Conservation (phyloP, 2,888 invertebrate species). For the Temnothorax rugatulus region DNA sequence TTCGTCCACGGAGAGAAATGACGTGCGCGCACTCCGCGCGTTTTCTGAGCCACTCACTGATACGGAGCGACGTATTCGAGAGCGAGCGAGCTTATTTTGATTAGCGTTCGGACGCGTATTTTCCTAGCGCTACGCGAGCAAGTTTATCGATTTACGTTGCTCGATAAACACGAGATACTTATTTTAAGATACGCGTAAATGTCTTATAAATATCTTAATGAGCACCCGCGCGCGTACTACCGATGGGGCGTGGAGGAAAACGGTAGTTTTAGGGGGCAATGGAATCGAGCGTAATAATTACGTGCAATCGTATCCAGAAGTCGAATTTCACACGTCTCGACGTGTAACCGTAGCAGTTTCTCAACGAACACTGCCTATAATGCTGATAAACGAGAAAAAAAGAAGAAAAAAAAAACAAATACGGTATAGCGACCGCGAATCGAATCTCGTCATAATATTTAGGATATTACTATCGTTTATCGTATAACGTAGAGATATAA, state of each 20-base stretch:
- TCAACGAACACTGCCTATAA: constrained; percentile 76
- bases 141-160: constrained; percentile 48
- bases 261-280: constrained; percentile 39
- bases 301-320: constrained; percentile 41
- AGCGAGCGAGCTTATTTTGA: constrained; percentile 41
- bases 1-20: constrained; percentile 7
- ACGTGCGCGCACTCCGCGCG: not conserved
- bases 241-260: not conserved
- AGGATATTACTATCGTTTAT: constrained; percentile 51
- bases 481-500: constrained; percentile 44
- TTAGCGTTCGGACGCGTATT: constrained; percentile 43
- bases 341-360: constrained; percentile 73
- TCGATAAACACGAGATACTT: constrained; percentile 55
- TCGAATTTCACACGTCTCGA: constrained; percentile 30
- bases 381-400: constrained; percentile 48
- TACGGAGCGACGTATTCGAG: constrained; percentile 24
- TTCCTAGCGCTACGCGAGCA: constrained; percentile 41
- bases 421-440: constrained; percentile 51
- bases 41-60: constrained; percentile 22
- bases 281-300: constrained; percentile 3
- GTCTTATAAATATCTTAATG: constrained; percentile 53
- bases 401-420: constrained; percentile 17
- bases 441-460: constrained; percentile 62
- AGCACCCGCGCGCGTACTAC: constrained; percentile 33
- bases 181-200: constrained; percentile 54